Evolutionary conservation across 2,888 invertebrate genomes (phyloP), one percentile per base, ranked within the genome.

Genomic region (Hydriomena furcata): DNA sequence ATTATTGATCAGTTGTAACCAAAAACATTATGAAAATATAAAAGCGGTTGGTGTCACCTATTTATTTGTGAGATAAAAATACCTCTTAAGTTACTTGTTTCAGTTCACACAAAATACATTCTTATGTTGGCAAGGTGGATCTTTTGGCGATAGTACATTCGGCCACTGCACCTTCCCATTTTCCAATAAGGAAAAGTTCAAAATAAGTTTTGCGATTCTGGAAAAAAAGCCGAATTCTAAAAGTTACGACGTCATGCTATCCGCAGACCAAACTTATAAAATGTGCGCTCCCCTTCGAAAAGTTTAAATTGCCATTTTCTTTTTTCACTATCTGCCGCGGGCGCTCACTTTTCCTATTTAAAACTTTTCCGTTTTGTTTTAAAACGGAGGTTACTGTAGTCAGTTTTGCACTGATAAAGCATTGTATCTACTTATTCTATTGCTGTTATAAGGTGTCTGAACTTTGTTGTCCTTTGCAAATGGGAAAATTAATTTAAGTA

Each of bases 281-380:
- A 80, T 72, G 76, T 73, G 69, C 65, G 77, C 76, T 72, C 75
- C 75, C 78, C 72, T 41, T 64, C 64, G 78, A 65, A 71, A 88
- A 88, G 79, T 88, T 88, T 83, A 84, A 88, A 87, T 87, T 88
- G 84, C 76, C 74, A 68, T 70, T 72, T 69, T 69, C 76, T 83
- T 87, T 86, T 88, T 88, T 86, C 86, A 88, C 88, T 88, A 88
- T 87, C 86, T 38, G 37, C 52, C 21, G 25, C 27, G 44, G 24
- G 36, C 25, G 44, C 79, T 81, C 80, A 82, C 81, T 85, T 87
- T 87, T 85, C 84, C 83, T 83, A 86, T 89, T 85, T 85, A 85
- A 51, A 89, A 88, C 82, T 88, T 89, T 85, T 71, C 67, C 79
- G 74, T 82, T 88, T 85, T 84, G 79, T 86, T 85, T 80, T 74